Base-by-base conservation (phyloP, 2,113 vertebrate species). In the Paramisgurnus dabryanus region DNA sequence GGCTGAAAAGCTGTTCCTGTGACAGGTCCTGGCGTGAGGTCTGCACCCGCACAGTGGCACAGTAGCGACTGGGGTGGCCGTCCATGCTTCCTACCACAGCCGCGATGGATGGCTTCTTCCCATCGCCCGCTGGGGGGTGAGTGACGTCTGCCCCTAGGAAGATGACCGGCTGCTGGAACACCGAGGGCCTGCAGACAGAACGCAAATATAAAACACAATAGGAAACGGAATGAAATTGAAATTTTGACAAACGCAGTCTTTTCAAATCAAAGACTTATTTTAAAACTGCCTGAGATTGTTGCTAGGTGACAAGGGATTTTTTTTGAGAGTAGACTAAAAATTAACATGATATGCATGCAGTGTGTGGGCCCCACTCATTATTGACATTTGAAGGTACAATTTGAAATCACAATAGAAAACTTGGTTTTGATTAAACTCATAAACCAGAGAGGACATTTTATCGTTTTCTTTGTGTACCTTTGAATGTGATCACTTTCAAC, bases 21-120 rank as follows among this genome's bases (percentile, higher is more conserved):
- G 98, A 95, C 57, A 96, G 94, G 83, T 99, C 97, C 87, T 99
- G 98, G 3, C 97, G 93, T 0, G 97, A 98, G 0, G 97, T 98
- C 91, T 99, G 98, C 80, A 99, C 97, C 0, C 98, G 91, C 60
- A 99, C 97, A 0, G 97, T 99, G 39, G 97, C 97, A 0, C 98
- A 99, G 91, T 99, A 99, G 3, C 97, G 95, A 87, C 98, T 99
- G 7, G 98, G 98, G 79, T 98, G 97, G 0, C 97, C 98, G 0
- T 98, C 98, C 97, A 98, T 99, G 89, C 98, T 99, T 86, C 98
- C 98, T 41, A 99, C 98, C 71, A 99, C 98, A 0, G 98, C 98
- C 0, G 98, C 98, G 0, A 99, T 99, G 66, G 98, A 98, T 0
- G 98, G 97, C 83, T 99, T 99, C 92, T 99, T 99, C 8, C 97